Evolutionary conservation across 2,113 vertebrate genomes (phyloP).

Genomic region (Cephalopholis sonnerati): DNA sequence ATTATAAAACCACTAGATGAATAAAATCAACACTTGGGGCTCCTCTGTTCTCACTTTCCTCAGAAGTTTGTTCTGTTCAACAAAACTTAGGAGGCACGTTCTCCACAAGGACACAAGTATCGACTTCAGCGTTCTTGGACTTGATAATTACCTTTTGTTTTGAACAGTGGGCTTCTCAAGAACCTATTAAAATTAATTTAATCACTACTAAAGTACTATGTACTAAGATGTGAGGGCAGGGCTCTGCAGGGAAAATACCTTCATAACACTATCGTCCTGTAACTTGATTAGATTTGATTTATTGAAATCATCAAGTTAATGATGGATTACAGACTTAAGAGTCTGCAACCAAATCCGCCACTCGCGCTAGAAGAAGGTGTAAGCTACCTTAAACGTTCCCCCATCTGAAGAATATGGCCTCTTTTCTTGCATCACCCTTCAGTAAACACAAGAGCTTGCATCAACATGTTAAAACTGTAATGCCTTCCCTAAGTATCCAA

Average conservation of each 20-base stretch:
- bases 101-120: slow-evolving; percentile 33
- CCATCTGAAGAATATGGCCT: neutral
- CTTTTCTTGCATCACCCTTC: neutral
- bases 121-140: slow-evolving; percentile 21
- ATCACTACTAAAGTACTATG: slow-evolving; percentile 28
- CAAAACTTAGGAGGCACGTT: slow-evolving; percentile 5
- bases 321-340: neutral
- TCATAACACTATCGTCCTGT: slow-evolving; percentile 27
- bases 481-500: slow-evolving; percentile 16
- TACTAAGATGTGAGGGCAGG: slow-evolving; percentile 33
- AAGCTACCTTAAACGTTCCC: neutral
- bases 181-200: slow-evolving; percentile 49
- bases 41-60: neutral
- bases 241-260: slow-evolving; percentile 21
- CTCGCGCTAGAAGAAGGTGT: neutral
- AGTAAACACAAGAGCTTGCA: slow-evolving; percentile 11
- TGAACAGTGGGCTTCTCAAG: slow-evolving; percentile 20
- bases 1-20: neutral
- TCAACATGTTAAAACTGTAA: slow-evolving; percentile 28
- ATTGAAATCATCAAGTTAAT: slow-evolving; percentile 40
- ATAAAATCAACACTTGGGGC: neutral
- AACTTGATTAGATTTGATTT: slow-evolving; percentile 43
- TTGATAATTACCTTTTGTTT: slow-evolving; percentile 51
- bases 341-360: neutral
- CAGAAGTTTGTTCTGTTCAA: slow-evolving; percentile 7